phyloP scores from a whole-genome alignment of 2,797 vertebrate genomes.

The Heterohyrax brucei region DNA sequence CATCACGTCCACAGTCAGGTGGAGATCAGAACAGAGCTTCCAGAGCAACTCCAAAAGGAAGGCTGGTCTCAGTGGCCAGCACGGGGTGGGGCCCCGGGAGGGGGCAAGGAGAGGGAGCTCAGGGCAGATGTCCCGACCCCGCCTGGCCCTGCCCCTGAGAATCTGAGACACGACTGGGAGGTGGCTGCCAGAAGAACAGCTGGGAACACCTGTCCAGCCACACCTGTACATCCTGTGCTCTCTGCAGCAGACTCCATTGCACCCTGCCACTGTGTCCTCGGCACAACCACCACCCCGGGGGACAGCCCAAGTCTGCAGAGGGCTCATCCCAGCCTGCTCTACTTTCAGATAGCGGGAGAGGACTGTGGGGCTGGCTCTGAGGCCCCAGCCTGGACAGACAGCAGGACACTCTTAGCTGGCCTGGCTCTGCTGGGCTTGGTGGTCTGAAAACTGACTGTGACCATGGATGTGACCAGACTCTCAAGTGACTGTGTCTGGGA shows the following conservation, averaged over 20 bases:
- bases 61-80: not conserved
- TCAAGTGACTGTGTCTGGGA: not conserved
- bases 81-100: fast-evolving
- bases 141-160: not conserved
- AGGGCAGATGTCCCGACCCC: not conserved
- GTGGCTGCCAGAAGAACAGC: not conserved
- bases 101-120: no score
- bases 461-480: not conserved
- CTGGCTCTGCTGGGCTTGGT: fast-evolving
- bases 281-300: not conserved
- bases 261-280: fast-evolving
- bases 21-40: conserved; percentile 63
- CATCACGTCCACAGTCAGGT: conserved; percentile 75
- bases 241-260: not conserved
- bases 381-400: no score
- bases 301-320: no score
- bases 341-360: no score
- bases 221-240: no score
- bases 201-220: no score
- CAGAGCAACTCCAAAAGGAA: not conserved
- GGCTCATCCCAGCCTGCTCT: no score
- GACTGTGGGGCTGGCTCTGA: fast-evolving
- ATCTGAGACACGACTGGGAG: not conserved
- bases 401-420: fast-evolving
- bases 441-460: not conserved